Conservation (phyloP, 2,888 invertebrate species). For the Brachycybe producta region DNA sequence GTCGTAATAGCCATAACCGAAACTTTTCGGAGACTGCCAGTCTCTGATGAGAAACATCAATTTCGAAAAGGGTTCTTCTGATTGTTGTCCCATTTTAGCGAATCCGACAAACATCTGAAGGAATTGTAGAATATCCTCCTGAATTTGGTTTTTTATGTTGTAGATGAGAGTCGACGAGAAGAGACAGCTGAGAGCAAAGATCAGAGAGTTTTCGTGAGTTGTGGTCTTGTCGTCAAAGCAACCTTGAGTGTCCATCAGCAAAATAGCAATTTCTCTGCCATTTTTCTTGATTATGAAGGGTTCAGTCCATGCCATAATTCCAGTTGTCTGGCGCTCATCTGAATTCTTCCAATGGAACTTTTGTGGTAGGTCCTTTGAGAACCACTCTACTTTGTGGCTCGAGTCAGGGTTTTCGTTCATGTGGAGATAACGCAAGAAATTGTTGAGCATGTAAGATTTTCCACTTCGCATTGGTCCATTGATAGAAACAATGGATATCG, state of each 20-base stretch:
- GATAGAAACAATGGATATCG: constrained; percentile 1
- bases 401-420: background rate
- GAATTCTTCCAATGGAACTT: constrained; percentile 9
- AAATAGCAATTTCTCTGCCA: background rate
- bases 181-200: constrained; percentile 2
- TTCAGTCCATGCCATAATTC: background rate
- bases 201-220: constrained; percentile 2
- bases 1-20: background rate
- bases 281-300: background rate
- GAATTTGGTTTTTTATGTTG: constrained; percentile 5
- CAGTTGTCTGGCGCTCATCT: background rate
- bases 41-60: constrained; percentile 7
- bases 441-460: constrained; percentile 6
- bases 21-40: background rate
- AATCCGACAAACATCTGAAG: constrained; percentile 6
- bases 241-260: constrained; percentile 4
- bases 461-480: background rate
- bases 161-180: constrained; percentile 10
- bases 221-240: constrained; percentile 8
- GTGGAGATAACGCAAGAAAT: constrained; percentile 4
- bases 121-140: constrained; percentile 5
- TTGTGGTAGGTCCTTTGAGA: background rate
- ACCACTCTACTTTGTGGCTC: too few relatives aligned
- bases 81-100: background rate
- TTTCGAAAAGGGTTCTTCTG: background rate